Evolutionary conservation across 2,888 invertebrate species (phyloP), one percentile per base, ranked within the genome.

Genomic region (Ptilodon capucinus): DNA sequence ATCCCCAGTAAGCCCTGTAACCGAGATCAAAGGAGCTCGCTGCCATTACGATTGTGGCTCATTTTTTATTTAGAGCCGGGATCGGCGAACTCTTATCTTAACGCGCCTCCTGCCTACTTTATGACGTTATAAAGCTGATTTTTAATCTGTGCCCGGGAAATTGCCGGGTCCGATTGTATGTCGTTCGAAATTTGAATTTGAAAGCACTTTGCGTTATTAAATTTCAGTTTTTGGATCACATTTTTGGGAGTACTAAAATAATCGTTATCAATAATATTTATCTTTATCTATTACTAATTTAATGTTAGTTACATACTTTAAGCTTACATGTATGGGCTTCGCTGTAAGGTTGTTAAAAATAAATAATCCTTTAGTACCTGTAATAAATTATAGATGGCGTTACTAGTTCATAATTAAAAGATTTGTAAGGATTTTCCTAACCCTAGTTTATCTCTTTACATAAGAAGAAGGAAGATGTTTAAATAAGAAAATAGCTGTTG

Each of bases 41-140:
- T 64, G 71, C 86, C 85, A 86, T 90, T 89, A 87, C 90, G 81
- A 87, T 86, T 89, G 89, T 81, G 88, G 90, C 91, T 90, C 90
- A 91, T 91, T 88, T 90, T 90, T 91, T 91, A 91, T 91, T 91
- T 89, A 91, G 81, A 19, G 76, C 65, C 65, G 68, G 67, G 74
- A 73, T 68, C 65, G 70, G 66, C 62, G 77, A 74, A 77, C 81
- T 88, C 86, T 91, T 90, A 90, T 90, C 90, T 89, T 86, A 85
- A 85, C 81, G 81, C 74, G 66, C 65, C 71, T 71, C 76, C 79
- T 72, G 76, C 74, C 73, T 88, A 81, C 79, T 90, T 91, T 91
- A 90, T 91, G 88, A 90, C 75, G 90, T 86, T 81, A 88, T 91
- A 90, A 91, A 90, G 90, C 81, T 88, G 90, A 90, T 90, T 91